Evolutionary conservation across 1,140 invertebrate genomes (phyloP).

Genomic region (Hyposmocoma kahamanoa): DNA sequence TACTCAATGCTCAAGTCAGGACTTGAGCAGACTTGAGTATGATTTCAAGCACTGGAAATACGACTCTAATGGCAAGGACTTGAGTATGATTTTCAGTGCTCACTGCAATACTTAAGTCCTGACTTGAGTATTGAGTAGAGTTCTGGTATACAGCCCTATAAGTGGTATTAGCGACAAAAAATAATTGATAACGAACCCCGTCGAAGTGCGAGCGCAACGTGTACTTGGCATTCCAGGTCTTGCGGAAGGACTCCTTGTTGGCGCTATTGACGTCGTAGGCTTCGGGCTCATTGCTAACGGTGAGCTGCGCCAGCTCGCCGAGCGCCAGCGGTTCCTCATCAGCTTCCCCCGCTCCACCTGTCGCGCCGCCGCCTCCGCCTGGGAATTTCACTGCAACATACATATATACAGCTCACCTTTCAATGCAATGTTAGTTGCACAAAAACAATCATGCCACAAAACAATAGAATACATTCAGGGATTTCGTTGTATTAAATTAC

Average conservation of each 20-base stretch:
- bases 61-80: too few species aligned
- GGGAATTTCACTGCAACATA: constrained; percentile 32
- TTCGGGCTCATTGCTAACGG: constrained; percentile 97
- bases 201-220: constrained; percentile 98
- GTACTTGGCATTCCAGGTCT: constrained; percentile 99
- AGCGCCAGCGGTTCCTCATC: constrained; percentile 89
- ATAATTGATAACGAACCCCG: constrained; percentile 81
- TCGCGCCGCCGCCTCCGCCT: constrained; percentile 74
- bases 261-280: constrained; percentile 90
- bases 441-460: background rate
- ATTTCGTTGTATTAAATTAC: too few species aligned
- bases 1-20: too few species aligned
- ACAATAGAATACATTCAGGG: background rate
- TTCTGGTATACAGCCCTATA: too few species aligned
- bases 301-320: constrained; percentile 96
- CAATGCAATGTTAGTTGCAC: background rate
- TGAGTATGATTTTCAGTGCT: too few species aligned
- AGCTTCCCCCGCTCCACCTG: constrained; percentile 77
- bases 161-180: too few species aligned
- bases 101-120: too few species aligned
- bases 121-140: too few species aligned
- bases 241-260: constrained; percentile 94
- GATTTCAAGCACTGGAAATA: too few species aligned
- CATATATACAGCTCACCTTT: too few species aligned
- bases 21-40: too few species aligned